Base-by-base conservation (phyloP, 2,113 vertebrate genomes). In the Nestor notabilis region DNA sequence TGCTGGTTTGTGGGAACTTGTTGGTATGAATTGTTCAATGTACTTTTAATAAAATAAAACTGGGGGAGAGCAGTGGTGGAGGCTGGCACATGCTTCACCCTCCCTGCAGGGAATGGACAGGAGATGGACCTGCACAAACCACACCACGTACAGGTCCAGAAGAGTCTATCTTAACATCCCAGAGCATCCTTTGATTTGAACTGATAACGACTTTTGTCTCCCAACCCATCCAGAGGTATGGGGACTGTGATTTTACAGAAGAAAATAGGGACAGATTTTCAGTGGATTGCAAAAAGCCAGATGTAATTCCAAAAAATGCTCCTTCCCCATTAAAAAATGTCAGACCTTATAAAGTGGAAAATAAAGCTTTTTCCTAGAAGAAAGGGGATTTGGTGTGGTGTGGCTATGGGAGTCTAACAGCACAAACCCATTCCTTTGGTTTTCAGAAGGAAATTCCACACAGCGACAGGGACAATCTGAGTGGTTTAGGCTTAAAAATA, bases 211-310 rank as follows among this genome's bases (percentile, higher is more conserved):
- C 29, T 83, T 46, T 35, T 55, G 15, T 6, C 53, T 56, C 69
- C 69, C 49, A 64, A 3, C 23, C 50, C 43, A 43, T 8, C 29
- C 16, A 3, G 13, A 2, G 5, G 33, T 0, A 2, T 0, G 1
- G 21, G 19, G 41, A 20, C 3, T 11, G 29, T 18, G 74, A n/a
- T 65, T 61, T 82, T 13, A 64, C 9, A 39, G 41, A 37, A 16
- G 19, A 39, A 55, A 39, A 58, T 43, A 89, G 17, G 24, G 24
- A 49, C 12, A 29, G 27, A 15, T 47, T 55, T 64, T 25, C 65
- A 83, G 24, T 1, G 44, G 47, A 50, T 47, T 52, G 35, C 64
- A 74, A 41, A 53, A 90, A 69, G 46, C 25, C 93, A 47, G 60
- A 65, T 44, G 65, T 3, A 3, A 37, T 19, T 44, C 24, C 55